Evolutionary conservation across 2,888 invertebrate species (phyloP).

Genomic region (Galerucella calmariensis): DNA sequence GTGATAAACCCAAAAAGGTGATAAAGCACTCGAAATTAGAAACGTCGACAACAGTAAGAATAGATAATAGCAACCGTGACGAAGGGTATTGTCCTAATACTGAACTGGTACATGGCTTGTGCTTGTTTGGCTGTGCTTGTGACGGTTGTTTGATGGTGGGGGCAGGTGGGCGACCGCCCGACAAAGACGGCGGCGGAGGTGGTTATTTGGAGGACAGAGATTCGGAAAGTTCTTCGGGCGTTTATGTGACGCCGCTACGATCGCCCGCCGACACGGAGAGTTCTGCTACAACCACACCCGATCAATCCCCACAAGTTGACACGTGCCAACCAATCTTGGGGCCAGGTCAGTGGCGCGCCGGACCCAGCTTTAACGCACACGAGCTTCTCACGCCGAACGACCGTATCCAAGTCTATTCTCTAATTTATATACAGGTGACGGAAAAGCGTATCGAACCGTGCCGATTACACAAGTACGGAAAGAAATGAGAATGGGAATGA

Average conservation of each 20-base stretch:
- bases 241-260: constrained; percentile 52
- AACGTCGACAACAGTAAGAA: constrained; percentile 33
- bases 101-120: constrained; percentile 57
- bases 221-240: constrained; percentile 52
- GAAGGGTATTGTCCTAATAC: constrained; percentile 42
- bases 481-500: too few relatives aligned
- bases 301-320: constrained; percentile 53
- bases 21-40: constrained; percentile 35
- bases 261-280: constrained; percentile 52
- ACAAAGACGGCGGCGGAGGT: constrained; percentile 56
- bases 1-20: constrained; percentile 17
- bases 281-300: constrained; percentile 52
- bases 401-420: constrained; percentile 41
- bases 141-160: constrained; percentile 61
- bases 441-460: too few relatives aligned
- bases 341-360: constrained; percentile 65
- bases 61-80: constrained; percentile 45
- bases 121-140: constrained; percentile 63
- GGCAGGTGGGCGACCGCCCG: constrained; percentile 57
- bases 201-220: constrained; percentile 47
- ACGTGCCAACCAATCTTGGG: constrained; percentile 61
- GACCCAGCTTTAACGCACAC: constrained; percentile 61
- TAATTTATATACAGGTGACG: too few relatives aligned
- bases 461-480: too few relatives aligned
- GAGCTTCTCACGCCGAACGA: constrained; percentile 55